Evolutionary conservation across 2,888 invertebrate genomes (phyloP).

Genomic region (Eumerus sabulonum): DNA sequence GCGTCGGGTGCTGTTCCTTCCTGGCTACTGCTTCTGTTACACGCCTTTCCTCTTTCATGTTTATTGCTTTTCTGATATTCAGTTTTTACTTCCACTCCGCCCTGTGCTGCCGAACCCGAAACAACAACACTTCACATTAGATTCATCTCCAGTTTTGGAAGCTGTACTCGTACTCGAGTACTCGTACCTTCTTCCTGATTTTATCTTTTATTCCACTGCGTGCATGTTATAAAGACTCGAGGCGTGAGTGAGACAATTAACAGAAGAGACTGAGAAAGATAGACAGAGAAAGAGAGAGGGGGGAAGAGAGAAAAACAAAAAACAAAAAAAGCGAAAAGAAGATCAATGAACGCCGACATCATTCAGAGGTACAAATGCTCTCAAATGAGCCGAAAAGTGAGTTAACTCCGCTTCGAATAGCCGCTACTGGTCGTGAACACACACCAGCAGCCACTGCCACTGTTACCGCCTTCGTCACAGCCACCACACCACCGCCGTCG

Average conservation of each 20-base stretch:
- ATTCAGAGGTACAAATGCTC: constrained; percentile 69
- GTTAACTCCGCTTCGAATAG: constrained; percentile 66
- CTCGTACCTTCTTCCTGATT: constrained; percentile 49
- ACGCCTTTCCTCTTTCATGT: constrained; percentile 30
- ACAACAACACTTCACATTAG: constrained; percentile 35
- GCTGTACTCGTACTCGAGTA: constrained; percentile 25
- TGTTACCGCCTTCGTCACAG: too few relatives aligned
- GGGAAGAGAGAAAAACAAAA: constrained; percentile 26
- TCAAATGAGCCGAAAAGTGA: constrained; percentile 70
- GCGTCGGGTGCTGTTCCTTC: constrained; percentile 7
- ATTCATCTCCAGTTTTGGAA: constrained; percentile 38
- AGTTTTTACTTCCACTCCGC: constrained; percentile 12
- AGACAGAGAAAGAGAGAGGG: constrained; percentile 49
- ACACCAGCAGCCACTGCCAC: constrained; percentile 45
- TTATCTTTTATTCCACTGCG: constrained; percentile 24
- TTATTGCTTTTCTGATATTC: constrained; percentile 39
- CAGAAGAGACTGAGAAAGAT: too few relatives aligned
- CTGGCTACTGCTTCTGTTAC: constrained; percentile 16
- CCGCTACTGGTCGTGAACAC: constrained; percentile 57
- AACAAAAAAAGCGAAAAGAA: constrained; percentile 18
- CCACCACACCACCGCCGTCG: constrained; percentile 32
- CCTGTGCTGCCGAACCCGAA: background rate
- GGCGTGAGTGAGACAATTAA: too few relatives aligned
- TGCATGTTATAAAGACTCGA: constrained; percentile 19
- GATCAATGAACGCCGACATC: constrained; percentile 70